Percentiles rank a stretch among this genome's conserved stretches.
phyloP scores from a whole-genome alignment of 2,797 vertebrate species.

The Euthynnus affinis region DNA sequence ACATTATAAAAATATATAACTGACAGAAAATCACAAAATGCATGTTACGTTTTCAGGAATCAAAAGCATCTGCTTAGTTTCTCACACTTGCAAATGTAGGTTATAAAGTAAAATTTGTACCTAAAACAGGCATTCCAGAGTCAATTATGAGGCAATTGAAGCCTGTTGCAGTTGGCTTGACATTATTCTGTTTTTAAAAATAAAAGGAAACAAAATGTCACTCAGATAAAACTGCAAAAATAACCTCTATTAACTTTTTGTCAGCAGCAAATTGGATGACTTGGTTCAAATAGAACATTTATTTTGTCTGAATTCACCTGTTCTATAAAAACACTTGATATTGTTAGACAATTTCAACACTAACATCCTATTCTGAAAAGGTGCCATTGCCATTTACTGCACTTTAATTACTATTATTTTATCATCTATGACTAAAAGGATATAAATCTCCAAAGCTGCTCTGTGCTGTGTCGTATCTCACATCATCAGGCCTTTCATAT shows the following conservation, averaged over 20 bases:
- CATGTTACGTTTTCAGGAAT: neutral
- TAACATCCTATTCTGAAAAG: neutral
- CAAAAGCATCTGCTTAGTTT: no score
- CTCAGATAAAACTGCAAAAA: constrained; percentile 7
- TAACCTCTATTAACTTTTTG: constrained; percentile 18
- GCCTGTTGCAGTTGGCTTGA: neutral
- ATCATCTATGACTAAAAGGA: neutral
- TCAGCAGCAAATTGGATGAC: neutral
- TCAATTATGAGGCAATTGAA: neutral
- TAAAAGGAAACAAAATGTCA: neutral
- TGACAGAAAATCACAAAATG: no score
- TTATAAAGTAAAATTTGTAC: neutral
- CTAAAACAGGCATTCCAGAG: neutral
- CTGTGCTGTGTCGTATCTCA: neutral
- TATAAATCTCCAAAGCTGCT: neutral
- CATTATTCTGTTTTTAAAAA: neutral
- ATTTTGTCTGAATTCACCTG: neutral
- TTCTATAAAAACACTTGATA: neutral
- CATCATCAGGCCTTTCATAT: constrained; percentile 2
- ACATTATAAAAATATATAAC: no score
- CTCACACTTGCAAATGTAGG: neutral
- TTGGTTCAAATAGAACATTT: neutral
- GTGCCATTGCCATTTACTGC: neutral
- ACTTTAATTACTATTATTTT: no score
- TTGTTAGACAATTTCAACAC: constrained; percentile 2